Evolutionary conservation across 1,140 invertebrate species (phyloP).

Genomic region (Drosophila pruinosa): DNA sequence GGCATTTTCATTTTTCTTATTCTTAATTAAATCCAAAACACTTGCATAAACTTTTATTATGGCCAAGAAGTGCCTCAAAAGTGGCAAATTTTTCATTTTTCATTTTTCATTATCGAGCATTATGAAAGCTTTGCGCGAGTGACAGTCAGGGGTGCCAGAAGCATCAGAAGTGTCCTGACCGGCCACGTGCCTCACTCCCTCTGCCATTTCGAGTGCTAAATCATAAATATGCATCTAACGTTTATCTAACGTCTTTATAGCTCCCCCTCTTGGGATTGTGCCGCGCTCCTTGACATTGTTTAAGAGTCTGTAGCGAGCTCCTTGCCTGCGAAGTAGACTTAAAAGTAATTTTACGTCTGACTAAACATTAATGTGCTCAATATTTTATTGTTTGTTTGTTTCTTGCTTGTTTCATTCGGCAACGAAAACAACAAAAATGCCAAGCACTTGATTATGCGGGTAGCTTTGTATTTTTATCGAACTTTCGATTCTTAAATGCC

Average conservation of each 20-base stretch:
- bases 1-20: conserved; percentile 67
- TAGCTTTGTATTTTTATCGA: conserved; percentile 38
- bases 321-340: conserved; percentile 67
- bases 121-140: conserved; percentile 54
- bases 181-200: conserved; percentile 20
- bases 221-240: conserved; percentile 79
- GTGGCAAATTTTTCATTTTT: conserved; percentile 63
- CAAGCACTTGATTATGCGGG: conserved; percentile 67
- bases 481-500: conserved; percentile 46
- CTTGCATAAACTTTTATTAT: conserved; percentile 78
- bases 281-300: conserved; percentile 23
- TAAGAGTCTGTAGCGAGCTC: conserved; percentile 18
- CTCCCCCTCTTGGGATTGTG: conserved; percentile 3
- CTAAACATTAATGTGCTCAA: conserved; percentile 83
- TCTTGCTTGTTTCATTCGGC: conserved; percentile 58
- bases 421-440: conserved; percentile 27
- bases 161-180: background rate
- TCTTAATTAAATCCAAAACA: conserved; percentile 78
- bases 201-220: conserved; percentile 58
- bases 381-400: conserved; percentile 82
- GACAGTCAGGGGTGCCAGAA: conserved; percentile 42
- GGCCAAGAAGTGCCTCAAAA: conserved; percentile 40
- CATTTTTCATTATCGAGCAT: conserved; percentile 74
- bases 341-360: conserved; percentile 83
- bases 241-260: conserved; percentile 79